Evolutionary conservation across 2,888 invertebrate species (phyloP).

Genomic region (Pachydiplax longipennis): DNA sequence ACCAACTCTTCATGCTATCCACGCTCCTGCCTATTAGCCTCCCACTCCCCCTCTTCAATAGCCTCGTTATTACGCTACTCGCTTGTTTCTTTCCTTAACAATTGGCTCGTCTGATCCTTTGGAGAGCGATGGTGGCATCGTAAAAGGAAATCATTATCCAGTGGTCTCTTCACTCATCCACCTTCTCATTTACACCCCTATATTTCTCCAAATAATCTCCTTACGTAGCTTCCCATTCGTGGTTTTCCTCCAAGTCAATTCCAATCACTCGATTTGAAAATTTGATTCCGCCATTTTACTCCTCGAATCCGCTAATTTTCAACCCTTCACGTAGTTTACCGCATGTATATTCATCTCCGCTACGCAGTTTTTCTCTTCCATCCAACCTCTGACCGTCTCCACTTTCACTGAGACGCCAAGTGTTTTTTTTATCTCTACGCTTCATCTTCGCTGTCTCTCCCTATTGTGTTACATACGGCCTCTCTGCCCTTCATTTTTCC

Average conservation of each 20-base stretch:
- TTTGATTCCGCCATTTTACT: not conserved
- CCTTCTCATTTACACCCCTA: not conserved
- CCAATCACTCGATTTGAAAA: not conserved
- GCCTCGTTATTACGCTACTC: constrained; percentile 11
- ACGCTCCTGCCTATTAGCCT: not conserved
- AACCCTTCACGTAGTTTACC: not conserved
- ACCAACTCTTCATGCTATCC: not conserved
- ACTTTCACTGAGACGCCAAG: not conserved
- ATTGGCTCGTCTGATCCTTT: constrained; percentile 23
- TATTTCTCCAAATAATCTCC: not conserved
- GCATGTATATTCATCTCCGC: not conserved
- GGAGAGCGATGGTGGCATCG: not conserved
- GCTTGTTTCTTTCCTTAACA: constrained; percentile 26
- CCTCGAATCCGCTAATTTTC: not conserved
- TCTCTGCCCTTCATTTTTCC: not conserved
- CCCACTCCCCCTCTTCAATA: constrained; percentile 8
- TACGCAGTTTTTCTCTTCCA: not conserved
- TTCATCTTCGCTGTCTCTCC: not conserved
- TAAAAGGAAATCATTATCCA: constrained; percentile 43
- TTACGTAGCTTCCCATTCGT: not conserved
- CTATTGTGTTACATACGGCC: not conserved
- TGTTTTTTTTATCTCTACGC: not conserved
- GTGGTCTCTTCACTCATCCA: not conserved
- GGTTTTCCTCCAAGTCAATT: not conserved
- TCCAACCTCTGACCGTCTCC: not conserved